Evolutionary conservation across 2,797 vertebrate genomes (phyloP).

Genomic region (Pristis pectinata): DNA sequence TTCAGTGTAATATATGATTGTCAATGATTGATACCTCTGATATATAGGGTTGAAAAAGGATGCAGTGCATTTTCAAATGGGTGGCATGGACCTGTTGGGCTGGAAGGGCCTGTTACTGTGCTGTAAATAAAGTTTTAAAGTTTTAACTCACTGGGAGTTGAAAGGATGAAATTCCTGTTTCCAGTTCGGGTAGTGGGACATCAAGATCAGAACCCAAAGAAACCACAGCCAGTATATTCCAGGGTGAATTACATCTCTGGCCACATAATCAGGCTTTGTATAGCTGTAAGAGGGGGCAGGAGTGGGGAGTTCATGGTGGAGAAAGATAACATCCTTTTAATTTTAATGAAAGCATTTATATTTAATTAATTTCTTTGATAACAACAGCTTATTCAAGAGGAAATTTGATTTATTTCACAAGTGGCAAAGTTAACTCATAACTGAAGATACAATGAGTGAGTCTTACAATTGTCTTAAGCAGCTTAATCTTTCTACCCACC

Average conservation of each 20-base stretch:
- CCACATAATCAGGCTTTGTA: background rate
- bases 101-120: too few relatives aligned
- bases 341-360: background rate
- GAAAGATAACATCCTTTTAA: background rate
- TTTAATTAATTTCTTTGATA: background rate
- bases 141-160: background rate
- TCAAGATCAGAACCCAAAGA: background rate
- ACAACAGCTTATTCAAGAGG: background rate
- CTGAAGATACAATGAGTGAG: too few relatives aligned
- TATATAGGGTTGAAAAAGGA: background rate
- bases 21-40: background rate
- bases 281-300: background rate
- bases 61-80: background rate
- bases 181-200: background rate
- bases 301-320: too few relatives aligned
- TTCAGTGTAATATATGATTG: background rate
- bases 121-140: too few relatives aligned
- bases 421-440: background rate
- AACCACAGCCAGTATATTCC: background rate
- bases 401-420: background rate
- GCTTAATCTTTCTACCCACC: background rate
- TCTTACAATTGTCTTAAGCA: background rate
- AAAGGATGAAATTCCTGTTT: background rate
- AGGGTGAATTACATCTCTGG: background rate
- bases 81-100: too few relatives aligned